Evolutionary conservation across 1,140 invertebrate species (phyloP).

Genomic region (Halictus rubicundus): DNA sequence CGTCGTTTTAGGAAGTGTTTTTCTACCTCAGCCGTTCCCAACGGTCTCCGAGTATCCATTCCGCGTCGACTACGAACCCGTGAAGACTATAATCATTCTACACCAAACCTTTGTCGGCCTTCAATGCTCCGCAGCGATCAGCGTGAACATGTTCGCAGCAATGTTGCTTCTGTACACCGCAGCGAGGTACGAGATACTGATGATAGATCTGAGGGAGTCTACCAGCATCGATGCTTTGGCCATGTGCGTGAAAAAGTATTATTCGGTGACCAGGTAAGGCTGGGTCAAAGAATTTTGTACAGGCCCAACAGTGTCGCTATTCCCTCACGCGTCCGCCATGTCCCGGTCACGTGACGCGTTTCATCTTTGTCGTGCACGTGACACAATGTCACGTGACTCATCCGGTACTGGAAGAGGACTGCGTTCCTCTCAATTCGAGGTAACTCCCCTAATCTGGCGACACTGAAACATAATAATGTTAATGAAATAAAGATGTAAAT

Average conservation of each 20-base stretch:
- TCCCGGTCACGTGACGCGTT: too few relatives aligned
- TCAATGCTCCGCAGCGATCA: slow-evolving; percentile 46
- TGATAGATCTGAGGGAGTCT: slow-evolving; percentile 15
- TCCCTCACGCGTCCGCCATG: too few relatives aligned
- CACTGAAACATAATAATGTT: too few relatives aligned
- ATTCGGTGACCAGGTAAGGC: slow-evolving; percentile 13
- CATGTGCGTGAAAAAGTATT: slow-evolving; percentile 50
- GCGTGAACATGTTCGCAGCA: slow-evolving; percentile 48
- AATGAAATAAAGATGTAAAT: too few relatives aligned
- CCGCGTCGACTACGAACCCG: slow-evolving; percentile 20
- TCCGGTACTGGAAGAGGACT: too few relatives aligned
- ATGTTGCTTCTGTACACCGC: slow-evolving; percentile 49
- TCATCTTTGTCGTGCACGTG: too few relatives aligned
- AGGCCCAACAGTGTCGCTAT: too few relatives aligned
- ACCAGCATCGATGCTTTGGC: slow-evolving; percentile 15
- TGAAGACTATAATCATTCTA: slow-evolving; percentile 40
- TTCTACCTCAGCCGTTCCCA: slow-evolving; percentile 53
- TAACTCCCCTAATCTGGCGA: too few relatives aligned
- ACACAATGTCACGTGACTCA: too few relatives aligned
- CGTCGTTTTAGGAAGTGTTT: slow-evolving; percentile 37
- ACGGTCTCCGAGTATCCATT: slow-evolving; percentile 58
- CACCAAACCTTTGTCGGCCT: slow-evolving; percentile 51
- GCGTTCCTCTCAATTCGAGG: too few relatives aligned
- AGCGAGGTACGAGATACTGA: slow-evolving; percentile 55
- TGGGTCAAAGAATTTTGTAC: too few relatives aligned